A percentile compares a stretch with the other conserved stretches of the same genome.
Conservation (phyloP, 2,888 invertebrate genomes). For the Pseudococcus viburni region DNA sequence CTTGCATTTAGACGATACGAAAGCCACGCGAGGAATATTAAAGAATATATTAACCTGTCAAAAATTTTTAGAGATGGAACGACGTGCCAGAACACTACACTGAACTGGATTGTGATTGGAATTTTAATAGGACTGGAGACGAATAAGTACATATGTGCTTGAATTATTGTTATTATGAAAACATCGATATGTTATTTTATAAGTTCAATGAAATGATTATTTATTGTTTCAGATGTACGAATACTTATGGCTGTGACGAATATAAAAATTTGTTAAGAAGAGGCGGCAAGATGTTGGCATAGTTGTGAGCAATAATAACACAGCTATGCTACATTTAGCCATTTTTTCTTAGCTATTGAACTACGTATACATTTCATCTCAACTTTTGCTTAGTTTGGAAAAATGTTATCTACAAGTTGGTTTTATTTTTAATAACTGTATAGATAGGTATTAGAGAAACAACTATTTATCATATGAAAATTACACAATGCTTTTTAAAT, state of each 20-base stretch:
- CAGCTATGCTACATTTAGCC: constrained; percentile 90
- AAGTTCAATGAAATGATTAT: constrained; percentile 41
- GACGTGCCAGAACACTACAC: constrained; percentile 36
- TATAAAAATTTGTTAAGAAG: constrained; percentile 69
- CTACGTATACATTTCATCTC: neutral
- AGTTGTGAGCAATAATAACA: constrained; percentile 80
- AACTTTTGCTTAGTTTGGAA: neutral
- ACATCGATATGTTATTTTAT: constrained; percentile 33
- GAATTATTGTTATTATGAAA: constrained; percentile 35
- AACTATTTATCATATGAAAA: neutral
- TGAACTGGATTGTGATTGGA: constrained; percentile 27
- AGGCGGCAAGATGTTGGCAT: constrained; percentile 92
- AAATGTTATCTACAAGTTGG: neutral
- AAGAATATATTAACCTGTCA: constrained; percentile 38
- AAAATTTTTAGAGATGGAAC: constrained; percentile 37
- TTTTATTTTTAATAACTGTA: neutral
- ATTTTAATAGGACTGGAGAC: constrained; percentile 34
- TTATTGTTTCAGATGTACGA: constrained; percentile 50
- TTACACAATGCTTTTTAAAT: neutral
- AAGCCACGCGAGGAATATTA: constrained; percentile 34
- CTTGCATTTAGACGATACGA: neutral
- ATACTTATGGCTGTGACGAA: constrained; percentile 18
- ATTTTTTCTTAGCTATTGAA: constrained; percentile 73
- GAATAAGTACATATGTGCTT: neutral
- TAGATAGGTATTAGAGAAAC: neutral